Evolutionary conservation across 2,797 vertebrate genomes (phyloP), one percentile per base, ranked within the genome.

Genomic region (Rallus crepitans): DNA sequence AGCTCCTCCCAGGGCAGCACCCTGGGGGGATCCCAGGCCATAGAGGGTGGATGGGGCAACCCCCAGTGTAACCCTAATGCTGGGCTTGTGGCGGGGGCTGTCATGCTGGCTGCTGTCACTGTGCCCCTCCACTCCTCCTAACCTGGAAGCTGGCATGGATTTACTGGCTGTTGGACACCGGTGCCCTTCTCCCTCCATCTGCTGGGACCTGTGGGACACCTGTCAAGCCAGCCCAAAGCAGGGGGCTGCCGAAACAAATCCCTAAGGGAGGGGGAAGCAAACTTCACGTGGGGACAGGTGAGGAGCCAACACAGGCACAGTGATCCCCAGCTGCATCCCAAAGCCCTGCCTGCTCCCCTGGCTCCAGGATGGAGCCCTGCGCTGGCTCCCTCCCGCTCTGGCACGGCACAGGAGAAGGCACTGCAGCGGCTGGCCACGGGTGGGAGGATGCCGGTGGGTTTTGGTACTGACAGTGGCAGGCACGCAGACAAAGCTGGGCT

Each of bases 371-470:
- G 24, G 72, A 64, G 61, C 27, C 42, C 42, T 66, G 37, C 1
- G 0, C 37, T 2, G 1, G 9, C 50, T 73, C 31, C 35, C 31
- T 66, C 27, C 33, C 15, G 7, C 33, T 12, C 69, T 1, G 4
- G 19, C 48, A n/a, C 1, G 3, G 42, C 37, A 33, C 42, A 31
- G 50, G 6, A 50, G 28, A 47, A 57, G 81, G 39, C 45, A 59
- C 0, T 1, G 1, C 23, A 47, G 70, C 0, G 0, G n/a, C 66
- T 56, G 75, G 52, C 45, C 33, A 2, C 10, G 1, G 73, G 82
- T 70, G 61, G 70, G 57, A 48, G 63, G 75, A 80, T 83, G 83
- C 68, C 59, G 82, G 70, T 37, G 57, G 59, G 30, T 35, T 65
- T 31, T 56, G 69, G 63, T 80, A 61, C 17, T 1, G 1, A 40